These are phyloP conservation scores for Drosophila gunungcola DNA, from an alignment of 1,140 invertebrate genomes.

Conservation along the genomic window DNA sequence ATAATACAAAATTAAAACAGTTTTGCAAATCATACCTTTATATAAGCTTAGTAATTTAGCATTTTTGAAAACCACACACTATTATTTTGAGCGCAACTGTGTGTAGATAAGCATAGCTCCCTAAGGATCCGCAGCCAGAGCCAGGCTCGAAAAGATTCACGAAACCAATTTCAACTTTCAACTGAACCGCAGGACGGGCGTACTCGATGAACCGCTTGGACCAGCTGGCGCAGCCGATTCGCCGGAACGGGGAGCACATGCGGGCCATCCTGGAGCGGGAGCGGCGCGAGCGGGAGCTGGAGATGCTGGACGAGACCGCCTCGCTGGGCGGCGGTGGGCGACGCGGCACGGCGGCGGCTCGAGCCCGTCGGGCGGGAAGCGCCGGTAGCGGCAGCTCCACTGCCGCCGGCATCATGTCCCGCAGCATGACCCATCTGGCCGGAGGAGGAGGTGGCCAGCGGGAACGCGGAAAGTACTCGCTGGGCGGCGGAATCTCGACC, in stretches of 20 bases:
- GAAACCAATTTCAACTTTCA: constrained; percentile 71
- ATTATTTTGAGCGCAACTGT: constrained; percentile 20
- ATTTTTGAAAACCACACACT: background rate
- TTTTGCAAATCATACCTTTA: no score
- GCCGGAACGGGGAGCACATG: constrained; percentile 85
- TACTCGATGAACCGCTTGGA: constrained; percentile 96
- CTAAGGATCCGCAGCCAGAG: constrained; percentile 34
- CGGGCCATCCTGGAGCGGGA: constrained; percentile 77
- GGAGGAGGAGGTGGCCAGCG: constrained; percentile 57
- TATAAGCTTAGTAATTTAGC: constrained; percentile 9
- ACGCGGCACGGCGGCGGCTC: constrained; percentile 16
- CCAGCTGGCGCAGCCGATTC: constrained; percentile 91
- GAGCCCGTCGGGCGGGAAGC: constrained; percentile 52
- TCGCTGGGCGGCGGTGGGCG: constrained; percentile 59
- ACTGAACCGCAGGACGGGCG: constrained; percentile 87
- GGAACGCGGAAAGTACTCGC: constrained; percentile 72
- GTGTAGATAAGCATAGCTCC: constrained; percentile 40
- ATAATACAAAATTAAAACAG: no score
- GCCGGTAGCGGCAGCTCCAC: constrained; percentile 60
- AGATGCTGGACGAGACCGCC: constrained; percentile 80
- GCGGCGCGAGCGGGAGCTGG: constrained; percentile 72
- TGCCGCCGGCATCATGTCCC: constrained; percentile 86
- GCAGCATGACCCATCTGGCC: constrained; percentile 89
- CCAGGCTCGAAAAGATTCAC: constrained; percentile 40
- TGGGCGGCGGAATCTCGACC: constrained; percentile 77